A percentile compares a stretch with the other conserved stretches of the same genome.
Conservation (phyloP, 2,888 invertebrate species). For the Leistus spinibarbis region DNA sequence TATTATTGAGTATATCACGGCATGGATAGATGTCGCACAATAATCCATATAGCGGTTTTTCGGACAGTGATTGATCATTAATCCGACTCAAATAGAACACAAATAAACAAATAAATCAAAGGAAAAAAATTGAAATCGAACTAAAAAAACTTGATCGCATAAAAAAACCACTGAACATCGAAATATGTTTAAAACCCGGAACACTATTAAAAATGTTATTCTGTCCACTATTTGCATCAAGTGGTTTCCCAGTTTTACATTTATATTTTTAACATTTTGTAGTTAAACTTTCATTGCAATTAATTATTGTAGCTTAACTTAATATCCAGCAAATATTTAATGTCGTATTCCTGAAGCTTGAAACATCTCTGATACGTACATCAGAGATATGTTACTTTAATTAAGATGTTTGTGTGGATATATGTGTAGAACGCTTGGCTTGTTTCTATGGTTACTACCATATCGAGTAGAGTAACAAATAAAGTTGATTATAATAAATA, state of each 20-base stretch:
- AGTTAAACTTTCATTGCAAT: not conserved
- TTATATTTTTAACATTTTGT: too few relatives aligned
- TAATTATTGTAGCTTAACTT: too few relatives aligned
- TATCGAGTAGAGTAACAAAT: too few relatives aligned
- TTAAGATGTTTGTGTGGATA: too few relatives aligned
- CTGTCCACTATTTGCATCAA: not conserved
- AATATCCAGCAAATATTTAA: too few relatives aligned
- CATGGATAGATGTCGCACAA: constrained; percentile 28
- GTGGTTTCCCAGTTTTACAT: not conserved
- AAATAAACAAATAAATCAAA: constrained; percentile 16
- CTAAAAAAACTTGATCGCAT: not conserved
- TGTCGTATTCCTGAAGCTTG: too few relatives aligned
- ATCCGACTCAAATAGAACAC: constrained; percentile 26
- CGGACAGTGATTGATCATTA: constrained; percentile 34
- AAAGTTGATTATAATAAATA: too few relatives aligned
- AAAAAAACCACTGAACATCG: not conserved
- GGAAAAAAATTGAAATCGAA: not conserved
- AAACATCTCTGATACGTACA: too few relatives aligned
- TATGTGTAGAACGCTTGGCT: too few relatives aligned
- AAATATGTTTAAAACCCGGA: constrained; percentile 14
- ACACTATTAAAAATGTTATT: constrained; percentile 13
- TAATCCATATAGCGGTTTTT: constrained; percentile 25
- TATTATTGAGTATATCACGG: constrained; percentile 27
- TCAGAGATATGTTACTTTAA: too few relatives aligned
- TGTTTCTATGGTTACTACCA: too few relatives aligned